phyloP scores from a whole-genome alignment of 1,140 invertebrate species.

The Drosophila albomicans region DNA sequence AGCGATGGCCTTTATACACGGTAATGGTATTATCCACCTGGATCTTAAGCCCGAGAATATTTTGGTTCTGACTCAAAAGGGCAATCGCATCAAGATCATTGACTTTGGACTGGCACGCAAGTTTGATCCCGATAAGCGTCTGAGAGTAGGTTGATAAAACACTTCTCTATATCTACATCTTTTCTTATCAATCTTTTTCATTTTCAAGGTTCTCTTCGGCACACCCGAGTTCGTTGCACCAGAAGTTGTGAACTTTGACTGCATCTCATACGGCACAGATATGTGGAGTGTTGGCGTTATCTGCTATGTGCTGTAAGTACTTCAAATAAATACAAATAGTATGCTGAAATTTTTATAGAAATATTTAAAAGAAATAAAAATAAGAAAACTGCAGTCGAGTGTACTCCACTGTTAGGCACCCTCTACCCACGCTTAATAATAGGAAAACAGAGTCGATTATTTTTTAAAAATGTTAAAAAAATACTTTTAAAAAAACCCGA shows the following conservation, averaged over 20 bases:
- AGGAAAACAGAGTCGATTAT: no score
- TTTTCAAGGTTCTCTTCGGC: conserved; percentile 93
- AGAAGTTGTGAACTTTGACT: conserved; percentile 99
- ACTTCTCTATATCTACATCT: neutral
- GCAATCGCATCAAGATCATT: conserved; percentile 99
- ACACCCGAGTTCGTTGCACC: conserved; percentile 99
- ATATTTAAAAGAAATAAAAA: no score
- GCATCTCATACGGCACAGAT: conserved; percentile 96
- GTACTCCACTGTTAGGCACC: no score
- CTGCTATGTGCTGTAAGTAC: conserved; percentile 98
- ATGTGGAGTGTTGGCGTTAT: conserved; percentile 99
- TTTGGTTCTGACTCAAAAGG: conserved; percentile 96
- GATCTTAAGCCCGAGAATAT: conserved; percentile 99
- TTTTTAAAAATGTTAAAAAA: no score
- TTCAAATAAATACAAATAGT: neutral
- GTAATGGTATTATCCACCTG: conserved; percentile 96
- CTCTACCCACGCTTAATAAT: no score
- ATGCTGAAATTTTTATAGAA: no score
- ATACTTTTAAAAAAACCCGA: no score
- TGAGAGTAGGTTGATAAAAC: conserved; percentile 85
- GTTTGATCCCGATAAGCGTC: conserved; percentile 95
- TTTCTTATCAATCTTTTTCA: neutral
- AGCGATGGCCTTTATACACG: conserved; percentile 98
- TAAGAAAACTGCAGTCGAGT: no score
- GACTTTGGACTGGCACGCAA: conserved; percentile 97